Evolutionary conservation across 1,140 invertebrate genomes (phyloP).

Genomic region (Bilobella aurantiaca): DNA sequence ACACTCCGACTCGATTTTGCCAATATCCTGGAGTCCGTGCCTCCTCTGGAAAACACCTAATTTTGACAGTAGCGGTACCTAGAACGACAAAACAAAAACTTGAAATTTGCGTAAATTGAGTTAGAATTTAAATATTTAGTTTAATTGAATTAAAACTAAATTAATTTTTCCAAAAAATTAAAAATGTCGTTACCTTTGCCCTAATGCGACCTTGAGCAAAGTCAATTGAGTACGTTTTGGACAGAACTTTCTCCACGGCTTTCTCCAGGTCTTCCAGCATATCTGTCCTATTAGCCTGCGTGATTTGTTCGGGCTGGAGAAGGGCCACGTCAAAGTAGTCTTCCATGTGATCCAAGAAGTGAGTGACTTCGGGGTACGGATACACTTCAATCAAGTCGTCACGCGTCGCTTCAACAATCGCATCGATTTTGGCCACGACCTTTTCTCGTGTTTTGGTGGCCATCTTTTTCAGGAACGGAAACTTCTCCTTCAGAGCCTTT

Average conservation of each 20-base stretch:
- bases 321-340: constrained; percentile 2
- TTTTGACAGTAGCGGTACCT: too few relatives aligned
- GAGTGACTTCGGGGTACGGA: not conserved
- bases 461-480: not conserved
- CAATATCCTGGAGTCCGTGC: too few relatives aligned
- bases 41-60: too few relatives aligned
- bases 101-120: too few relatives aligned
- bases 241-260: not conserved
- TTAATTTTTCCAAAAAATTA: not conserved
- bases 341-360: not conserved
- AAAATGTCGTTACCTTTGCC: not conserved
- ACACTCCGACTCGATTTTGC: not conserved
- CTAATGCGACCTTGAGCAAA: not conserved
- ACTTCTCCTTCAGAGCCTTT: not conserved
- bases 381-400: not conserved
- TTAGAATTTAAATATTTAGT: too few relatives aligned
- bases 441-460: not conserved
- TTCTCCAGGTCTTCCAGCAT: not conserved
- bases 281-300: not conserved
- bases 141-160: too few relatives aligned
- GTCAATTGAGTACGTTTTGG: not conserved
- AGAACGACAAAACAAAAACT: too few relatives aligned
- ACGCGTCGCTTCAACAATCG: not conserved
- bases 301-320: not conserved
- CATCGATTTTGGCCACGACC: not conserved